A percentile compares a stretch with the other conserved stretches of the same genome.
These are phyloP conservation scores for Notiomystis cincta DNA, from an alignment of 2,113 vertebrate species.

Conservation along the genomic window DNA sequence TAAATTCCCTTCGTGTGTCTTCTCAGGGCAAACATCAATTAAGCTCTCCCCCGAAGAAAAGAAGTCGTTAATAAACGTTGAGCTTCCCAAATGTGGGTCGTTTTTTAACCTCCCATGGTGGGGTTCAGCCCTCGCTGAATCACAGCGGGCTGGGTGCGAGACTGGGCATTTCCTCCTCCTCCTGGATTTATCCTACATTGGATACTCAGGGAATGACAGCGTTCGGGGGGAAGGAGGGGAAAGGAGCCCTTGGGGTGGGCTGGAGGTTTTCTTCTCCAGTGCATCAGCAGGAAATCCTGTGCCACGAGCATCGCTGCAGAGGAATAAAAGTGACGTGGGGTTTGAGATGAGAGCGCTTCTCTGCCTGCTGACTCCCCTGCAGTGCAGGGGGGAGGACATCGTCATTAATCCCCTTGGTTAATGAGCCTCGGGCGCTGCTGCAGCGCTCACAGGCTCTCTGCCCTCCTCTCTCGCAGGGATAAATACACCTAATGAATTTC, in stretches of 20 bases:
- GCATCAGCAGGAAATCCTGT: background rate
- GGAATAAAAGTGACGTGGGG: background rate
- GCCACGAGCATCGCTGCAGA: background rate
- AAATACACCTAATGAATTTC: background rate
- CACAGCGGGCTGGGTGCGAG: background rate
- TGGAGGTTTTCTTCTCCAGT: background rate
- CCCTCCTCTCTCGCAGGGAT: background rate
- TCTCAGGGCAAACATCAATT: background rate
- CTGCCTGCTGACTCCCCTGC: background rate
- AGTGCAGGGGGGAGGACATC: background rate
- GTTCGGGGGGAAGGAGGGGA: background rate
- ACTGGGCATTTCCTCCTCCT: background rate
- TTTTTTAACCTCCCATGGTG: background rate
- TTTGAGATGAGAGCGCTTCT: background rate
- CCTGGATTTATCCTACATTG: accelerated
- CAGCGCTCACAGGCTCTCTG: background rate
- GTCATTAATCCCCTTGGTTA: conserved; percentile 17
- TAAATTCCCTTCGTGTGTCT: background rate
- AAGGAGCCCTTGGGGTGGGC: background rate
- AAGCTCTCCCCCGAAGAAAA: background rate
- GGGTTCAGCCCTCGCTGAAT: background rate
- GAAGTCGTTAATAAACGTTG: background rate
- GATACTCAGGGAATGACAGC: background rate
- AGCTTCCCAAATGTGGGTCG: background rate
- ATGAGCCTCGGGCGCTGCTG: background rate